Base-by-base conservation (phyloP, 2,113 vertebrate genomes). In the Solenodon paradoxus region DNA sequence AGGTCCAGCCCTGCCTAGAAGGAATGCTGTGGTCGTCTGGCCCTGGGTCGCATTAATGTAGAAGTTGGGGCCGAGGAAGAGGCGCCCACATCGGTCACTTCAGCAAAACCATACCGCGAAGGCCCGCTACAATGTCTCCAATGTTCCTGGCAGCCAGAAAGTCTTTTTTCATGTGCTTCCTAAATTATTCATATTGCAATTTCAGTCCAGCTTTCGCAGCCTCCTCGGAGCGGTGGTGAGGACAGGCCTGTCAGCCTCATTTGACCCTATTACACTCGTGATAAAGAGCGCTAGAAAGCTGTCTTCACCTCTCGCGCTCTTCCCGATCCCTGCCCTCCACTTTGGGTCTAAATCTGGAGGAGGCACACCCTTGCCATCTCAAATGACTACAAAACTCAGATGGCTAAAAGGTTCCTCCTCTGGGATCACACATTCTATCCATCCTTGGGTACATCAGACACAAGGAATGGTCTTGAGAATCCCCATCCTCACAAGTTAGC, bases 181-280 rank as follows among this genome's bases (percentile, higher is more conserved):
- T 96, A 94, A 96, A 95, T 97, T 96, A 93, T 96, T 97, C 89
- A 96, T n/a, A 42, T 20, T 49, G 93, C 93, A 96, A 74, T 96
- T 96, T 63, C 82, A 69, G 68, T 32, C 88, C 53, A 68, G 85
- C 79, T 61, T 86, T 80, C 75, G 63, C 22, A 10, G 63, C 57
- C 77, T 57, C 7, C 49, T 88, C 91, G 42, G 64, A 68, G 35
- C 12, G n/a, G 32, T 66, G 0, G 0, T 24, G 22, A 49, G 75
- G 49, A 83, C 92, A 30, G 2, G 47, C 66, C 47, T 74, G 77
- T 82, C 72, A 57, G 78, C 79, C 78, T 78, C 24, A 0, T 74
- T 85, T 64, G 86, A 69, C 69, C 86, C 63, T 42, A 61, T 84
- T 78, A 85, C 5, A 26, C 63, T 35, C 55, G 12, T 28, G 82